phyloP scores from a whole-genome alignment of 2,113 vertebrate genomes.

The Calidris pugnax region DNA sequence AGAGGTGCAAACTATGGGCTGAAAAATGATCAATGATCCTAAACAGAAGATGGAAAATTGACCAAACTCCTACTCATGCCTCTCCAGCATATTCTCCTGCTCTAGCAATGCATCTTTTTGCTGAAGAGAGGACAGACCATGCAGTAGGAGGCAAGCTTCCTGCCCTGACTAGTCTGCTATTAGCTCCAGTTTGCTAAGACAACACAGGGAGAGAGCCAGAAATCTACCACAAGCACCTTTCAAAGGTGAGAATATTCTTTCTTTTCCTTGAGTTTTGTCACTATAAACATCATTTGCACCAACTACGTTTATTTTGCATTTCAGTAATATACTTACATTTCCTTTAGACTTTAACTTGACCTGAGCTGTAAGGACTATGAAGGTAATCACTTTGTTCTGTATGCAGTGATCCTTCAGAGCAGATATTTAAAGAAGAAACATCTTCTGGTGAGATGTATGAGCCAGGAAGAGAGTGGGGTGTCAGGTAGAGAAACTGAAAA shows the following conservation, averaged over 20 bases:
- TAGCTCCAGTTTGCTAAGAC: not conserved
- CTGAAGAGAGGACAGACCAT: not conserved
- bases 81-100: not conserved
- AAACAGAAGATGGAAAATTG: not conserved
- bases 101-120: not conserved
- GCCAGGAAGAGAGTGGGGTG: not conserved
- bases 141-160: not conserved
- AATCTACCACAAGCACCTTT: not conserved
- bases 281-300: not conserved
- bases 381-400: rapidly evolving
- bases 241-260: not conserved
- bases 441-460: not conserved
- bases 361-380: not conserved
- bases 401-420: not conserved
- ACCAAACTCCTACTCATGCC: not conserved
- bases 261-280: not conserved
- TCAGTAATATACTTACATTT: not conserved
- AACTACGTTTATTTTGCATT: not conserved
- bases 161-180: not conserved
- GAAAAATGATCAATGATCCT: not conserved
- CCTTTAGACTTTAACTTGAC: not conserved
- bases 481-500: not conserved
- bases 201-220: not conserved
- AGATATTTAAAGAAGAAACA: not conserved
- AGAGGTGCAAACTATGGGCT: not conserved